Base-by-base conservation (phyloP, 2,113 vertebrate genomes). In the western clawed frog (Xenopus tropicalis) region DNA sequence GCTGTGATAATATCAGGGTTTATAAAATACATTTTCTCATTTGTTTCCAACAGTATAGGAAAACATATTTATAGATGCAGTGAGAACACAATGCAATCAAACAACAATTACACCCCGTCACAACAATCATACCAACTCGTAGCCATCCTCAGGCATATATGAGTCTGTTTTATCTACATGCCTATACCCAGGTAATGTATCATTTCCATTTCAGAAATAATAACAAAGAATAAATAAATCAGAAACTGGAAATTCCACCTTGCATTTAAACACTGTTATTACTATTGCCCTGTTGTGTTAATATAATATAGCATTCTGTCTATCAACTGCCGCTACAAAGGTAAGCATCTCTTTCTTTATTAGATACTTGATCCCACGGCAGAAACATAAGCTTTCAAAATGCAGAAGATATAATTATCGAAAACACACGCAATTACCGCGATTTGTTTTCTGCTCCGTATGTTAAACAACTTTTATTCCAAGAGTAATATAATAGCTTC, bases 381-480 rank as follows among this genome's bases (percentile, higher is more conserved):
- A 58, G 43, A 22, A 23, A 13, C 66, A 69, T 62, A 68, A 37
- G 22, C 16, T 51, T 68, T 25, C 23, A 62, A 68, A 52, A 74
- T 54, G 19, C n/a, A 17, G 19, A 69, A 51, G 61, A 61, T 61
- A 43, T 14, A 46, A 24, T 44, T 29, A 66, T 24, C 14, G 48
- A 51, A 48, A 51, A 14, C 16, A 16, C 58, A 69, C 12, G 72
- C 44, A 69, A 74, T 66, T 48, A 21, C 43, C n/a, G 13, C 72
- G 69, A 68, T 69, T 68, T 61, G 44, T 54, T 69, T 67, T 68
- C 64, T 14, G 17, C 65, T 54, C 20, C 13, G 9, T 51, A 14
- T 42, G 51, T 68, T 74, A 67, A 67, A 67, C 48, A 67, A 9
- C 42, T 67, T 74, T 61, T 74, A 67, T 67, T 74, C 61, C 59